A percentile compares a stretch with the other conserved stretches of the same genome.
These are phyloP conservation scores for Phainopepla nitens DNA, from an alignment of 2,113 vertebrate species.

Conservation along the genomic window DNA sequence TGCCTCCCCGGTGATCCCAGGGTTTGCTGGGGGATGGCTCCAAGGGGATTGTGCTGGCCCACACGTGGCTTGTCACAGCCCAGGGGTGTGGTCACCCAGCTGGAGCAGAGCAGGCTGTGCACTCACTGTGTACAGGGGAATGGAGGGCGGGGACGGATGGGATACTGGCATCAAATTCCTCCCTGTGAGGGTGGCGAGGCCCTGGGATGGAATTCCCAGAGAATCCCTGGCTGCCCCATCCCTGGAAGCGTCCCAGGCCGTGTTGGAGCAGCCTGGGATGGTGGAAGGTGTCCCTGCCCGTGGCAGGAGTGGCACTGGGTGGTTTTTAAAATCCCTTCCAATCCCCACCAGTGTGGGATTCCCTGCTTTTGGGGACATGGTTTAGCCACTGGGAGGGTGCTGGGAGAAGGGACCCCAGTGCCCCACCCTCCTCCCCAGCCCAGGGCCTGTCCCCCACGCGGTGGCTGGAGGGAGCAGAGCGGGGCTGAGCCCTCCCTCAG, in stretches of 20 bases:
- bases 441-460: background rate
- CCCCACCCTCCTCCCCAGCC: background rate
- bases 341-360: background rate
- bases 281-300: background rate
- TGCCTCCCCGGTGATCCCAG: fast-evolving
- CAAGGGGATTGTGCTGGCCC: background rate
- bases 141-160: background rate
- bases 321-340: background rate
- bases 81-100: fast-evolving
- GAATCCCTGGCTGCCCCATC: background rate
- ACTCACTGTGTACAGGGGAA: fast-evolving
- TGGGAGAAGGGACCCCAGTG: background rate
- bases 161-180: background rate
- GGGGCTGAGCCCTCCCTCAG: background rate
- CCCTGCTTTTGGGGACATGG: background rate
- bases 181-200: background rate
- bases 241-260: background rate
- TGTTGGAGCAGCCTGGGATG: fast-evolving
- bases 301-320: background rate
- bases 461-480: fast-evolving
- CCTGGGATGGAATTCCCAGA: background rate
- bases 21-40: background rate
- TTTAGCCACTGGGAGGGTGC: background rate
- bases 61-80: fast-evolving
- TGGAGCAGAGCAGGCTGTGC: no score